Evolutionary conservation across 1,140 invertebrate species (phyloP), one percentile per base, ranked within the genome.

Genomic region (Ganaspis sp.): DNA sequence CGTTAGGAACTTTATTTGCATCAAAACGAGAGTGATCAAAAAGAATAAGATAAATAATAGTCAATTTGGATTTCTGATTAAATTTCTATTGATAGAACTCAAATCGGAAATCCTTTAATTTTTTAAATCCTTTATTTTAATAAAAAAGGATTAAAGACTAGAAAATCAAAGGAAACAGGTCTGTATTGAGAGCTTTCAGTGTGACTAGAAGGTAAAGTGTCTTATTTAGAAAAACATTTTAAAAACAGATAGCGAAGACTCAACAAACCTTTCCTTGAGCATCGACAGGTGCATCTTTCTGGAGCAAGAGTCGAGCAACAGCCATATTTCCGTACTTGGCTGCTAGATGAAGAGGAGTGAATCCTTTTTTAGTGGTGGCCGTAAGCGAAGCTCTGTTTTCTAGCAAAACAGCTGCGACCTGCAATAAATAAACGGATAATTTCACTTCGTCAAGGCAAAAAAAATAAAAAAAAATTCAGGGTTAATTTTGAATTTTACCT

Each of bases 301-400:
- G 95, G 21, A 99, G 90, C 29, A 99, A 92, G 69, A 99, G 92
- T 75, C 95, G 93, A 4, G 97, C 98, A 8, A 99, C 96, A 79
- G 97, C 96, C 76, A 97, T 95, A 86, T 98, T 97, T 6, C 98
- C 98, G 90, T 99, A 99, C 89, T 99, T 99, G 29, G 98, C 96
- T 23, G 98, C 98, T 79, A 99, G 93, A 92, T 99, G 99, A 0
- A 99, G 93, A 0, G 98, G 98, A 9, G 98, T 99, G 90, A 99
- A 99, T 29, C 98, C 98, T 92, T 99, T 99, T 87, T 98, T 98
- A 4, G 98, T 99, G 15, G 96, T 95, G 6, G 97, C 95, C 73
- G 95, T 95, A 64, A 98, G 94, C 73, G 96, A 94, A n/a, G 98
- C 98, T 75, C 97, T 96, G 89, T 99, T 95, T 83, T 99, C 98